Conservation (phyloP, 2,113 vertebrate species). For the Oryzias melastigma region DNA sequence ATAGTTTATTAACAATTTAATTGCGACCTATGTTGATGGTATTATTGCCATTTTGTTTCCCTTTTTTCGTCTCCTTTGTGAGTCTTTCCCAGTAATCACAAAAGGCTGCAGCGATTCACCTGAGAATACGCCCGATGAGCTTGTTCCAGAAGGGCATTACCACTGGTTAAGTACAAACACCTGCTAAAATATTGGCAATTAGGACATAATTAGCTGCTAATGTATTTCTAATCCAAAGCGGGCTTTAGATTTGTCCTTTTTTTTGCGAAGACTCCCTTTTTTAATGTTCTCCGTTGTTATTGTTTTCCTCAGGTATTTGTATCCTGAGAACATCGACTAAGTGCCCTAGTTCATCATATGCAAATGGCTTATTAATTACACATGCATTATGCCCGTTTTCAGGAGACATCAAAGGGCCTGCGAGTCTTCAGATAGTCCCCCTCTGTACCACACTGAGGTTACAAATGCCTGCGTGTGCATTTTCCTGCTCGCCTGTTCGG, state of each 20-base stretch:
- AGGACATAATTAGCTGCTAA: conserved; percentile 99
- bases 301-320: conserved; percentile 93
- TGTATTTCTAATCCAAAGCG: conserved; percentile 98
- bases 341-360: conserved; percentile 94
- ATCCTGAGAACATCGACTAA: conserved; percentile 97
- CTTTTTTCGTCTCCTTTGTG: conserved; percentile 53
- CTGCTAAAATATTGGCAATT: conserved; percentile 99
- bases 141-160: conserved; percentile 92
- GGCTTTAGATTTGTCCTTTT: conserved; percentile 86
- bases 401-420: conserved; percentile 86
- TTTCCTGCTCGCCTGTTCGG: conserved; percentile 66
- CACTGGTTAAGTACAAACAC: conserved; percentile 85
- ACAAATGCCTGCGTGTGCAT: conserved; percentile 76
- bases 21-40: neutral
- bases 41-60: conserved; percentile 22
- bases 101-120: conserved; percentile 75
- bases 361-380: conserved; percentile 99
- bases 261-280: conserved; percentile 94
- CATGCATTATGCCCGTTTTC: conserved; percentile 91
- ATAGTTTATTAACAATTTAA: neutral
- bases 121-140: conserved; percentile 85
- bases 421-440: conserved; percentile 76
- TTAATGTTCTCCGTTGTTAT: conserved; percentile 87
- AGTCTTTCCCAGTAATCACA: conserved; percentile 68
- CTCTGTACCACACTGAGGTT: conserved; percentile 68